Base-by-base conservation (phyloP, 2,888 invertebrate genomes). In the Morinoia aosen region DNA sequence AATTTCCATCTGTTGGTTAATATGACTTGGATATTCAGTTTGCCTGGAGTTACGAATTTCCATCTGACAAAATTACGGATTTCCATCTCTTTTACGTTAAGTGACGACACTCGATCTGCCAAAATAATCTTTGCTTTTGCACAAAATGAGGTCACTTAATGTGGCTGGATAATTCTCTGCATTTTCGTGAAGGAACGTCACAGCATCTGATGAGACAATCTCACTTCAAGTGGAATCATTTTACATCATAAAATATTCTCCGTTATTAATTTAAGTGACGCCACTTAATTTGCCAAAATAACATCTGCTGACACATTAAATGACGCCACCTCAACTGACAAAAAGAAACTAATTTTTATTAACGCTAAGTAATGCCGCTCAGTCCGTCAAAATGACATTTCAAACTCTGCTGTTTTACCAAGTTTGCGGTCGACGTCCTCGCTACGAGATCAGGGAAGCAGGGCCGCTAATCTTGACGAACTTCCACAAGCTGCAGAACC, bases 401-500 rank as follows among this genome's bases (percentile, higher is more conserved):
- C 48, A 48, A 48, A 48, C 48, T 48, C 48, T 48, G 48, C 48
- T 48, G 48, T 48, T 48, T 48, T 2, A 33, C 40, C 10, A 95
- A 96, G 96, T 96, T 76, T 96, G 96, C 61, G 96, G 96, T 25
- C 88, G 91, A n/a, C 94, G 96, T 57, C 91, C 96, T 12, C 88
- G 95, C n/a, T 96, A 95, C 91, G 39, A 19, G 25, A 95, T n/a
- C 57, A 61, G 94, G 39, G 58, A 76, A 39, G 39, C 56, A 10
- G 57, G 33, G 33, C 11, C 90, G 40, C 93, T 58, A 1, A 5
- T 33, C 58, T n/a, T 57, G 33, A 5, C 25, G 11, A 33, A 57
- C 56, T 93, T 93, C 93, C 2, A 0, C 25, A 76, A 48, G 33
- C 64, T 57, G n/a, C 58, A 19, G n/a, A 91, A 94, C 90, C 88